phyloP scores from a whole-genome alignment of 1,140 invertebrate species.

The Drosophila jambulina region DNA sequence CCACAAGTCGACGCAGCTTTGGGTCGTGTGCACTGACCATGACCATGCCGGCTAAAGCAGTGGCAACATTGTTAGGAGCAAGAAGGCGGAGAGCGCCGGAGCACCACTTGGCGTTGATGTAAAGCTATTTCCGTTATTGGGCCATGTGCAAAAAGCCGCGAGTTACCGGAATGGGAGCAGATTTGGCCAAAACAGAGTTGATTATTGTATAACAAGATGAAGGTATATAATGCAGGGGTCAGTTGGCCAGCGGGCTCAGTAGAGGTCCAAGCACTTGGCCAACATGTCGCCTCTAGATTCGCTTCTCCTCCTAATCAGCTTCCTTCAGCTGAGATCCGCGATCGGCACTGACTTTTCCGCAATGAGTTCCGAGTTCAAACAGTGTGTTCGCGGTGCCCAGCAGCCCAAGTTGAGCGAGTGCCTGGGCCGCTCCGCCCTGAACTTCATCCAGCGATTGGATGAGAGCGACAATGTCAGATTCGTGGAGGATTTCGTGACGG shows the following conservation, averaged over 20 bases:
- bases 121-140: constrained; percentile 81
- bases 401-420: constrained; percentile 86
- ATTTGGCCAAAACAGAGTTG: constrained; percentile 53
- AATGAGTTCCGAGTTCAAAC: constrained; percentile 63
- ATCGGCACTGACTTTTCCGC: constrained; percentile 34
- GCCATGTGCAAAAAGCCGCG: constrained; percentile 71
- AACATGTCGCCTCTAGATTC: constrained; percentile 36
- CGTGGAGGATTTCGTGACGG: constrained; percentile 87
- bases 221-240: constrained; percentile 61
- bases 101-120: constrained; percentile 68
- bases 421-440: constrained; percentile 89
- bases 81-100: constrained; percentile 15
- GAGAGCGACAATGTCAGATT: constrained; percentile 89
- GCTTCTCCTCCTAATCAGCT: constrained; percentile 22
- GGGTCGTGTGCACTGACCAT: constrained; percentile 82
- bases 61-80: constrained; percentile 28
- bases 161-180: constrained; percentile 49
- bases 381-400: constrained; percentile 68
- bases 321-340: constrained; percentile 25
- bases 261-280: constrained; percentile 12
- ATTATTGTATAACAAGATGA: constrained; percentile 68
- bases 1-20: constrained; percentile 54
- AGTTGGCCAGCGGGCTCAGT: constrained; percentile 66
- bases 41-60: constrained; percentile 65
- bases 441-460: constrained; percentile 88